Evolutionary conservation across 2,888 invertebrate genomes (phyloP), one percentile per base, ranked within the genome.

Genomic region (Oscheius sp.): DNA sequence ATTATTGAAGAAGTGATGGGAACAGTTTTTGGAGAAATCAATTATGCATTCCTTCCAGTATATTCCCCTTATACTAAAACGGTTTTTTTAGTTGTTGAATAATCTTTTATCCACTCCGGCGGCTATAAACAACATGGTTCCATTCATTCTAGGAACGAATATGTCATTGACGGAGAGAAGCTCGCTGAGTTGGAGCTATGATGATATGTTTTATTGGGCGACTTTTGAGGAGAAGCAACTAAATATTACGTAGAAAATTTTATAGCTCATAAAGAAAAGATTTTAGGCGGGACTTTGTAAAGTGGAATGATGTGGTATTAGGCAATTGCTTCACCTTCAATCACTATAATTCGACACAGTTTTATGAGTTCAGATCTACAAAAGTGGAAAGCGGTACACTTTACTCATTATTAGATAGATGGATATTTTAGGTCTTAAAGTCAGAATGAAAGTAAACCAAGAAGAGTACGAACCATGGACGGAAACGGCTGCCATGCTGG

Each of bases 271-370:
- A n/a, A n/a, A n/a, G n/a, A n/a, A n/a, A n/a, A 20, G 4, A 22
- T 20, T 62, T 51, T 41, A 73, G 72, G 28, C 67, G 38, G 28
- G 74, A 75, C 32, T 68, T 78, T 12, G 38, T 64, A 3, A 59
- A 67, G 38, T 77, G 77, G 77, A 75, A 80, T 49, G 75, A 75
- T 49, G 77, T 78, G 0, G 73, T 79, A 17, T 51, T 77, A 47
- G 80, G 80, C 1, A 78, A 78, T n/a, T 80, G 80, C 41, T 80
- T 77, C 59, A 78, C 80, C 1, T 79, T 79, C 66, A 80, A 80
- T 33, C 74, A 77, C 32, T 47, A 32, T 0, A 66, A 75, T 22
- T 47, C 50, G 1, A 67, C 67, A 9, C 57, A 66, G 5, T 68
- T 64, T 0, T 78, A 74, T 38, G 14, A 49, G 12, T 49, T 68